Percentiles rank a stretch among this genome's conserved stretches.
Evolutionary conservation across 2,797 vertebrate species (phyloP).

Genomic region (Myiothlypis chrysogaster): DNA sequence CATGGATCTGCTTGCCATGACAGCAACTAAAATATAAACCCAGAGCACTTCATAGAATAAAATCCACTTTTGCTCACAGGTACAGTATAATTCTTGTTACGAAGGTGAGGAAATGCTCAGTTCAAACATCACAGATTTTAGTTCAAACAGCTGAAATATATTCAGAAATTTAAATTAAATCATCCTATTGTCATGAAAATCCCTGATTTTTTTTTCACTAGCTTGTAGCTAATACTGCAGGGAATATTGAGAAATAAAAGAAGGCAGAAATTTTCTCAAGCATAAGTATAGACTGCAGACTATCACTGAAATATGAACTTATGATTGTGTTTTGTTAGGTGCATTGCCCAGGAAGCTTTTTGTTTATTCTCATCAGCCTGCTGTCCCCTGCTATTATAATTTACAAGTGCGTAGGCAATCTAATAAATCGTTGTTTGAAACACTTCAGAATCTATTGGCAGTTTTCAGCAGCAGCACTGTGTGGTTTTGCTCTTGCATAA

Average conservation of each 20-base stretch:
- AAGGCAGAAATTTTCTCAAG: conserved; percentile 53
- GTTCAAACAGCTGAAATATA: conserved; percentile 65
- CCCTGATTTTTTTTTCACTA: conserved; percentile 49
- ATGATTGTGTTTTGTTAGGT: conserved; percentile 59
- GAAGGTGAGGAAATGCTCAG: conserved; percentile 45
- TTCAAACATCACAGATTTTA: conserved; percentile 47
- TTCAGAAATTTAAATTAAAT: conserved; percentile 66
- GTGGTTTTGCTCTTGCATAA: neutral
- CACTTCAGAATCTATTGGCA: conserved; percentile 40
- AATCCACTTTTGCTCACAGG: conserved; percentile 22
- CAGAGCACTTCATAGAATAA: neutral
- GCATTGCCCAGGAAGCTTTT: conserved; percentile 57
- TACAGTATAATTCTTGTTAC: conserved; percentile 45
- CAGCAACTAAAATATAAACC: neutral
- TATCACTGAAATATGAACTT: conserved; percentile 63
- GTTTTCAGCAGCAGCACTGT: conserved; percentile 21
- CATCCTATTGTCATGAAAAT: conserved; percentile 54
- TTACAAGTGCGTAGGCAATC: conserved; percentile 13
- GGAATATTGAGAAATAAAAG: conserved; percentile 67
- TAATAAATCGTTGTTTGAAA: conserved; percentile 55
- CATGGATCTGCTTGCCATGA: neutral
- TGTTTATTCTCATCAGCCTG: conserved; percentile 60
- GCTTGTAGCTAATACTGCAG: conserved; percentile 62
- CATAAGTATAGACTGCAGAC: neutral
- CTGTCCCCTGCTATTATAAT: conserved; percentile 43